Conservation (phyloP, 2,797 vertebrate species). For the Apogon talboti region DNA sequence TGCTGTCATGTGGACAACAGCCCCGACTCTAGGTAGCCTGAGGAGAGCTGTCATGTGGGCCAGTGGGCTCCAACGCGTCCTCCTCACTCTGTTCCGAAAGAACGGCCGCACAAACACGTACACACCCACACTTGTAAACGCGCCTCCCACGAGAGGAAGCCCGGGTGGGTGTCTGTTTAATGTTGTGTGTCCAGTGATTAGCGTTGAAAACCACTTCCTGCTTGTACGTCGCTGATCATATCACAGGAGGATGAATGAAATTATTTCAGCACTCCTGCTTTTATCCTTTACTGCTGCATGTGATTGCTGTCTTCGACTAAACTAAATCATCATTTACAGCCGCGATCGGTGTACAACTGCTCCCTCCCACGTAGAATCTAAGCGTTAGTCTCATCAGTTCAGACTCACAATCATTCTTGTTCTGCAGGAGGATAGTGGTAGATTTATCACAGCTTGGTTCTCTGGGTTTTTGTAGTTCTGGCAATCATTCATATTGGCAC, state of each 20-base stretch:
- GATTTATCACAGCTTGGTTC: background rate
- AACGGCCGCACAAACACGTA: conserved; percentile 48
- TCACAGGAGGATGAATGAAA: conserved; percentile 45
- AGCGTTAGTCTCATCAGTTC: background rate
- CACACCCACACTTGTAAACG: conserved; percentile 37
- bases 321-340: conserved; percentile 19
- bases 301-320: conserved; percentile 40
- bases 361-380: conserved; percentile 1
- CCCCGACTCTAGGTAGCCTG: conserved; percentile 56
- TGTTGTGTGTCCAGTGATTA: conserved; percentile 60
- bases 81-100: conserved; percentile 47
- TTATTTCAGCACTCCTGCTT: conserved; percentile 37
- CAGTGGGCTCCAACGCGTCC: conserved; percentile 40
- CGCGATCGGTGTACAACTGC: conserved; percentile 1
- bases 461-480: background rate
- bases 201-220: conserved; percentile 71
- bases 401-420: conserved; percentile 5
- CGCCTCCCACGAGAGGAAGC: conserved; percentile 57
- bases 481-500: background rate
- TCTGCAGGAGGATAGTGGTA: background rate
- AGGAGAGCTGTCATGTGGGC: conserved; percentile 70
- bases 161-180: conserved; percentile 63
- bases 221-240: conserved; percentile 53
- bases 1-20: conserved; percentile 70
- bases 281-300: conserved; percentile 25